Base-by-base conservation (phyloP, 2,888 invertebrate genomes). In the Dolomedes plantarius region DNA sequence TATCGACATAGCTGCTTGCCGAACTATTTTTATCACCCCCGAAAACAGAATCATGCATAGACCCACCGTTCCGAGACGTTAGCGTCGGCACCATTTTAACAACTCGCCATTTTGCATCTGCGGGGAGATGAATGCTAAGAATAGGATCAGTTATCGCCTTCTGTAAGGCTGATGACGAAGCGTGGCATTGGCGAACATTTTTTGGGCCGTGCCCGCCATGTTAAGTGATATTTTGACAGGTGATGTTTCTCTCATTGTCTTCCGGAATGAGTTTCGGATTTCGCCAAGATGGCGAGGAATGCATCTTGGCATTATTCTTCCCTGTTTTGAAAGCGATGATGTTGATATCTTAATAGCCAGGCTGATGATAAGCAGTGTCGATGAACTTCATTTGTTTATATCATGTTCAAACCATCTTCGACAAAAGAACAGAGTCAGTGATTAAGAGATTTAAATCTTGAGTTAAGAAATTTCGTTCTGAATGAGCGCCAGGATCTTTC, bases 141-240 rank as follows among this genome's bases (percentile, higher is more conserved):
- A 83, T 83, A 83, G 56, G 71, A 71, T 46, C 82, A 71, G 76
- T 83, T 83, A 76, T 76, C 82, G 65, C 76, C 82, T 75, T 74
- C 72, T 36, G 50, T 29, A 56, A 64, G 16, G 73, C 72, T 83
- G 82, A 83, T 76, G 82, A 83, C 82, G 82, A 83, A 64, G 82
- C 82, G 69, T 83, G 67, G 82, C 71, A 83, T 83, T 76, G 82
- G 82, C 72, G 82, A 72, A 7, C 74, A 81, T 41, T 32, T 68
- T 74, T 76, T 71, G 75, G 76, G 74, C 68, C 69, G 65, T 39
- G 31, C 28, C 67, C 65, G 62, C 75, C 27, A 72, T 83, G 82
- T 83, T 76, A 83, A 83, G 76, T 83, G 76, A 83, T 83, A 71
- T 83, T 83, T 83, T 83, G 82, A 83, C 82, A 83, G 62, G 78